Base-by-base conservation (phyloP, 2,113 vertebrate species). In the Indri indri region DNA sequence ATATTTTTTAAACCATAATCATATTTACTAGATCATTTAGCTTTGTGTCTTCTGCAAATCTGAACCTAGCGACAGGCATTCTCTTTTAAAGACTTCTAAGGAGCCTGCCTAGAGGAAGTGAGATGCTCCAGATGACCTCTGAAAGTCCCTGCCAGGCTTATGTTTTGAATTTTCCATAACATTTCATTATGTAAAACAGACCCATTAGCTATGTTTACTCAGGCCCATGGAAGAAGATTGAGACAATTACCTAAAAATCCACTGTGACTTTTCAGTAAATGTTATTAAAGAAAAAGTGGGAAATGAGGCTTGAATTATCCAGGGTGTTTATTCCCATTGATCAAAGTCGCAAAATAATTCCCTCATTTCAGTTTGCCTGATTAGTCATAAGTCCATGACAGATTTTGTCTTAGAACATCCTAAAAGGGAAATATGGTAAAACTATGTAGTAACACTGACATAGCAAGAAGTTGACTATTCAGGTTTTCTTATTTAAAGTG, bases 131-230 rank as follows among this genome's bases (percentile, higher is more conserved):
- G 76, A 93, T 66, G 92, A 95, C 93, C 76, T 70, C 57, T 50
- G 63, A 88, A 97, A 85, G 37, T 92, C 81, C 40, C 34, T 87
- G 77, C 52, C 92, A 81, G 84, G 70, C 76, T 97, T 70, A 47
- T 89, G 85, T 85, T 96, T 95, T 74, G 81, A 94, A 82, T 97
- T 93, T 96, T 86, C 91, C 88, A 89, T 94, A 88, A 93, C 59
- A 94, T 95, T 96, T 96, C 94, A 79, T 97, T 93, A 94, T 90
- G 96, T 90, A 94, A 97, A 96, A 88, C 97, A 96, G 93, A 94
- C 65, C 79, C 47, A 94, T 96, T 94, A 88, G 77, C 54, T 85
- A 34, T 94, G 91, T 94, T 96, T 95, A 94, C 61, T 86, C 91
- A 83, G 85, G 85, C 93, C 94, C 88, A 90, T 45, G 76, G 90